Evolutionary conservation across 2,113 vertebrate genomes (phyloP).

Genomic region (Brienomyrus brachyistius): DNA sequence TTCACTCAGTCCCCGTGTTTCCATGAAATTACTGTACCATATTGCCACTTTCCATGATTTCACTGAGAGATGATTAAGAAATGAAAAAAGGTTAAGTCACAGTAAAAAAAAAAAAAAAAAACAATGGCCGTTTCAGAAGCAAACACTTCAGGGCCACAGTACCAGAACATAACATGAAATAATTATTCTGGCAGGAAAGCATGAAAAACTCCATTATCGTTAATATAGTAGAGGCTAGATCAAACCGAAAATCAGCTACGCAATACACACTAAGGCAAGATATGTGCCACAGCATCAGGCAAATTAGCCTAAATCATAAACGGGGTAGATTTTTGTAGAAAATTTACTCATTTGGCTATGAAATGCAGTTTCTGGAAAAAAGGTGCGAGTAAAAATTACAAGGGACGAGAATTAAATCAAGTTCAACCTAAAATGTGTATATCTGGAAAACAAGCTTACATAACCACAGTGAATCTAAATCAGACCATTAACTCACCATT

Average conservation of each 20-base stretch:
- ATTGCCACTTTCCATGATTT: neutral
- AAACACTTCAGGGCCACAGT: neutral
- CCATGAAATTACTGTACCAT: neutral
- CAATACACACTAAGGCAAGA: neutral
- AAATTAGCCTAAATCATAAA: neutral
- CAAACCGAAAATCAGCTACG: neutral
- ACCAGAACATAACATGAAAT: neutral
- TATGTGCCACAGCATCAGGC: neutral
- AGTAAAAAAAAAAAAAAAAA: neutral
- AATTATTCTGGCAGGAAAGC: neutral
- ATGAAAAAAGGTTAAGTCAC: neutral
- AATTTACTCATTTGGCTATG: neutral
- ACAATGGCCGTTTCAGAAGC: neutral
- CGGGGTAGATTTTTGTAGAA: neutral
- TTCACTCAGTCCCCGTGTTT: neutral
- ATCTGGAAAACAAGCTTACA: slow-evolving; percentile 17
- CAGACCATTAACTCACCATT: neutral
- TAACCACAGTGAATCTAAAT: slow-evolving; percentile 30
- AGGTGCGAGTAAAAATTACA: slow-evolving; percentile 1
- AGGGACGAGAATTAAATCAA: neutral
- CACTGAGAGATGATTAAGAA: neutral
- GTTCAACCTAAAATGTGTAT: slow-evolving; percentile 20
- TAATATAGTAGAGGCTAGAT: neutral
- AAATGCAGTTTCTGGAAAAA: slow-evolving; percentile 8
- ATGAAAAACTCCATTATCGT: neutral